Base-by-base conservation (phyloP, 2,797 vertebrate genomes). In the Coranthus polyacanthus region DNA sequence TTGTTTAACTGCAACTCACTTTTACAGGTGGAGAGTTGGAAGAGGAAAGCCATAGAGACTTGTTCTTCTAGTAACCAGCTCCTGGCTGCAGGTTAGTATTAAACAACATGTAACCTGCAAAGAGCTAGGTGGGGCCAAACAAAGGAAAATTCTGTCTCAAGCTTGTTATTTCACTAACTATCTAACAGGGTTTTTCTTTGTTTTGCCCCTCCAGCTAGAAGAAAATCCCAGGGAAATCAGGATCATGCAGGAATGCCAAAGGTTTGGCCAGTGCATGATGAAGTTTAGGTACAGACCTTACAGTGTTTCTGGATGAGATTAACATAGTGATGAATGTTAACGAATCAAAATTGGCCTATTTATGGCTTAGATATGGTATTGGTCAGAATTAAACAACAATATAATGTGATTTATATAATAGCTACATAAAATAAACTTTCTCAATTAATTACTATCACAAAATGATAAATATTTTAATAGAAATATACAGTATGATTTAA, bases 11-110 rank as follows among this genome's bases (percentile, higher is more conserved):
- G 37, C 3, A 12, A 22, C 16, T 15, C n/a, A 0, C 21, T 37
- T 78, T 36, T 11, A 7, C 83, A 98, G 97, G 94, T 96, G 83
- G 93, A 95, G 55, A 94, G 84, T 2, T 98, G 96, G 96, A 87
- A 93, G 36, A 86, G 52, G 53, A 92, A 91, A 83, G 92, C 96
- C 9, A 84, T 92, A 39, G 96, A 96, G 84, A 93, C 85, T 0
- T 98, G 97, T 32, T 93, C 93, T 47, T 89, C 92, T 74, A 95
- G 94, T 75, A 96, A 95, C 73, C 95, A 96, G 56, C 92, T 93
- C 51, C 92, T 96, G 46, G 90, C 93, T 81, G 91, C 93, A 93
- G 96, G 96, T 97, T 63, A 92, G 76, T 74, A 41, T 3, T 2
- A 17, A 26, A 3, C 16, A 10, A 11, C 9, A 18, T 32, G 13